Conservation (phyloP, 2,113 vertebrate genomes). For the Pungitius pungitius region DNA sequence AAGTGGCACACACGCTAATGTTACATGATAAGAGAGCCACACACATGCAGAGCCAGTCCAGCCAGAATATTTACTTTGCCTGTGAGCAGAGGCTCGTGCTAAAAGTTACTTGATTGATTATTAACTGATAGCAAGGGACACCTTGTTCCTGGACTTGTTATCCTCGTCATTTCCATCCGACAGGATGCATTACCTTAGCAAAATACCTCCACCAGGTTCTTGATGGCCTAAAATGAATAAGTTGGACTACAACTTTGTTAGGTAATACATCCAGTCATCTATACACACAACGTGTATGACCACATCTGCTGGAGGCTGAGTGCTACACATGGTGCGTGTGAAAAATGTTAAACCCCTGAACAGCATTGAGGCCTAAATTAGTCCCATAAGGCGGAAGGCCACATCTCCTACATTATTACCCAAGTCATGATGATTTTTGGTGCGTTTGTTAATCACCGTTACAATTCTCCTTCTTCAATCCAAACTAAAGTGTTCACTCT, state of each 20-base stretch:
- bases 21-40: background rate
- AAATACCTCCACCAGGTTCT: background rate
- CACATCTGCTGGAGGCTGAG: no score
- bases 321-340: no score
- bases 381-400: background rate
- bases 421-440: background rate
- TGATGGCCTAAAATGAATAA: background rate
- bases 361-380: background rate
- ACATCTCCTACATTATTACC: background rate
- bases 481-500: background rate
- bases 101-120: slow-evolving; percentile 12
- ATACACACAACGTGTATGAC: no score
- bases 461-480: background rate
- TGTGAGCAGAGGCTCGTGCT: background rate
- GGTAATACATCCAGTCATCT: background rate
- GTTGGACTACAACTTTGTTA: background rate
- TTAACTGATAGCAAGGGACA: background rate
- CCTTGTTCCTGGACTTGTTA: background rate
- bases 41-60: background rate
- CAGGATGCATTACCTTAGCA: background rate
- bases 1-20: background rate
- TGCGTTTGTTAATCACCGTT: background rate
- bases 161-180: background rate
- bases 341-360: background rate
- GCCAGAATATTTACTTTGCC: background rate